Evolutionary conservation across 2,113 vertebrate genomes (phyloP), one percentile per base, ranked within the genome.

Genomic region (Gopherus evgoodei): DNA sequence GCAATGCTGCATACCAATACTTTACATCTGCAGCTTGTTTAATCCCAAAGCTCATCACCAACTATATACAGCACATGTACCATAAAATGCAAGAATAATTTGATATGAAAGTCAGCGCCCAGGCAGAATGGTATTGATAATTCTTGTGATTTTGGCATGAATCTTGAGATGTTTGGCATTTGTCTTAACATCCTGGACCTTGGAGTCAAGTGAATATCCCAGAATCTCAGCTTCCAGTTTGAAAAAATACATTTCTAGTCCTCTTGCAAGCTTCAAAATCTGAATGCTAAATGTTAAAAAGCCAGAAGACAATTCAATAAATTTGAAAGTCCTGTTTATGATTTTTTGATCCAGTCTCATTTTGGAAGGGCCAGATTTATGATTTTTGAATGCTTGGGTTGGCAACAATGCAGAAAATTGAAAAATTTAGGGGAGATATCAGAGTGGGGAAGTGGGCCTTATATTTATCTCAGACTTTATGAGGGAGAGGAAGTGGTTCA

Each of bases 401-500:
- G 19, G 3, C 35, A n/a, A 72, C 21, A 17, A 7, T 72, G 16
- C 65, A 38, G 65, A 38, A 38, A 72, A 38, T 11, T 31, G 29
- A 62, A 62, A 21, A 69, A 38, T 22, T 38, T 38, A 38, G n/a
- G 59, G 27, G 29, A 62, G 59, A 31, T 31, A 29, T 31, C 5
- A 0, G 59, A 13, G 62, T 65, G 47, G 42, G 5, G 62, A 80
- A 93, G 56, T 8, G 11, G 29, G 29, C 49, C 21, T 93, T 86
- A 6, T 8, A 6, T 49, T 12, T 75, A 24, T 76, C 89, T 86
- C 49, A 57, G 49, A 86, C 29, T 62, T 62, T 62, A 62, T 62
- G 13, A 13, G 21, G 1, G 35, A 44, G 4, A 14, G 69, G 53
- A 88, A 52, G 78, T 2, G 1, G 29, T 31, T 4, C 0, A 0